Evolutionary conservation across 2,888 invertebrate genomes (phyloP).

Genomic region (Miltochrista miniata): DNA sequence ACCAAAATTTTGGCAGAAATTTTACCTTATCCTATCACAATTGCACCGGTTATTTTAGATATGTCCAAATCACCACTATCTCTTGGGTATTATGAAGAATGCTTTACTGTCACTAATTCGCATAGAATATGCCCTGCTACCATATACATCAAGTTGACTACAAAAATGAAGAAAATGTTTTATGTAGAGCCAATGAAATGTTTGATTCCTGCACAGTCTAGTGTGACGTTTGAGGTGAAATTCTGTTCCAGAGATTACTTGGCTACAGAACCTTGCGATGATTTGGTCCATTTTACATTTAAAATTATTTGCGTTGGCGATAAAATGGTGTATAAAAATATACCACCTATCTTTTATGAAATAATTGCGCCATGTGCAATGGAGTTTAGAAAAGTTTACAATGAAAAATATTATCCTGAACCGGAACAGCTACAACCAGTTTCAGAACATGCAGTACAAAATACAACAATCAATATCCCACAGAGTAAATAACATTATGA

Average conservation of each 20-base stretch:
- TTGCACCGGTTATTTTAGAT: slow-evolving; percentile 61
- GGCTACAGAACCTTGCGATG: slow-evolving; percentile 30
- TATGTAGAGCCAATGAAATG: slow-evolving; percentile 54
- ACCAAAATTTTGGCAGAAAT: slow-evolving; percentile 61
- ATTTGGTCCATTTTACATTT: slow-evolving; percentile 62
- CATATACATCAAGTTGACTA: slow-evolving; percentile 58
- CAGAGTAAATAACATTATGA: too few species aligned
- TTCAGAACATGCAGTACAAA: not conserved
- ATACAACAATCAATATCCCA: not conserved
- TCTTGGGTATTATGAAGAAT: slow-evolving; percentile 59
- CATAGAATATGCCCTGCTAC: slow-evolving; percentile 52
- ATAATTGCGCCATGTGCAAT: slow-evolving; percentile 59
- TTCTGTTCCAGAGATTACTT: slow-evolving; percentile 49
- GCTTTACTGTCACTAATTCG: slow-evolving; percentile 54
- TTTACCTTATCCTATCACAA: slow-evolving; percentile 59
- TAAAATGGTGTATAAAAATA: slow-evolving; percentile 50
- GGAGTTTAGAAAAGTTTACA: slow-evolving; percentile 53
- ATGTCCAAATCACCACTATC: slow-evolving; percentile 55
- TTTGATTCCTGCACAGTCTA: slow-evolving; percentile 43
- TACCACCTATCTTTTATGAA: slow-evolving; percentile 67
- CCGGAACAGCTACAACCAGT: not conserved
- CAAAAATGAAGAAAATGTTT: slow-evolving; percentile 62
- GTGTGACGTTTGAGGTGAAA: slow-evolving; percentile 45
- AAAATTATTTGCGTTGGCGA: slow-evolving; percentile 58
- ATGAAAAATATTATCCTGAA: slow-evolving; percentile 44